phyloP scores from a whole-genome alignment of 2,888 invertebrate species.

The Neoitamus cyanurus region DNA sequence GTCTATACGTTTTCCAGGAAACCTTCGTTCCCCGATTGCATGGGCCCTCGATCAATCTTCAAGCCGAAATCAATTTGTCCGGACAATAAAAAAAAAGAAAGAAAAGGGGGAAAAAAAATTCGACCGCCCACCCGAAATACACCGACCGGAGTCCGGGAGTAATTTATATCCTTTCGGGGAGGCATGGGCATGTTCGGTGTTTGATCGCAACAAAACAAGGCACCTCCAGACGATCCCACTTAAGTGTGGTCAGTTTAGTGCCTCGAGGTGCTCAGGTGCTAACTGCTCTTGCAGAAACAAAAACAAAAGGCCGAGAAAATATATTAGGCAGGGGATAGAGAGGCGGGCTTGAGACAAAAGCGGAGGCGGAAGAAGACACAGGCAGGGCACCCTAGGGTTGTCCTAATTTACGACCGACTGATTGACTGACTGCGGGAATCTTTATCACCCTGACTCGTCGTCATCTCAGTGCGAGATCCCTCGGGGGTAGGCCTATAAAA shows the following conservation, averaged over 20 bases:
- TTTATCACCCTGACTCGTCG: neutral
- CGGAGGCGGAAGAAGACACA: neutral
- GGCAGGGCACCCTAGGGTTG: neutral
- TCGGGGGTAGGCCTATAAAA: constrained; percentile 8
- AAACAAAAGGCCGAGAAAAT: neutral
- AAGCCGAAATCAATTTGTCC: constrained; percentile 18
- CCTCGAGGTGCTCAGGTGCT: neutral
- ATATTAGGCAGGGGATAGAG: neutral
- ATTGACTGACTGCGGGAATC: constrained; percentile 11
- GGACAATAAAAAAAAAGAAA: constrained; percentile 2
- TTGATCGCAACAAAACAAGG: constrained; percentile 19
- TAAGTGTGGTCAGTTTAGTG: constrained; percentile 26
- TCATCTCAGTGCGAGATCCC: constrained; percentile 15
- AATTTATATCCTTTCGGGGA: constrained; percentile 7
- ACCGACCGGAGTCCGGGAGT: neutral
- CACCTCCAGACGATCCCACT: neutral
- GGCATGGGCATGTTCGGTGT: neutral
- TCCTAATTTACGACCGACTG: constrained; percentile 23
- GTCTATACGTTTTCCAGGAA: neutral
- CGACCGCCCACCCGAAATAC: constrained; percentile 20
- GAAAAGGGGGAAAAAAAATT: neutral
- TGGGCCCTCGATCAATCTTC: neutral
- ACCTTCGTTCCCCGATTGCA: neutral
- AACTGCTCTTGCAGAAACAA: constrained; percentile 7
- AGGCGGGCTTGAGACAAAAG: neutral